These are phyloP conservation scores for Volucella inflata DNA, from an alignment of 2,888 invertebrate species.

Conservation along the genomic window DNA sequence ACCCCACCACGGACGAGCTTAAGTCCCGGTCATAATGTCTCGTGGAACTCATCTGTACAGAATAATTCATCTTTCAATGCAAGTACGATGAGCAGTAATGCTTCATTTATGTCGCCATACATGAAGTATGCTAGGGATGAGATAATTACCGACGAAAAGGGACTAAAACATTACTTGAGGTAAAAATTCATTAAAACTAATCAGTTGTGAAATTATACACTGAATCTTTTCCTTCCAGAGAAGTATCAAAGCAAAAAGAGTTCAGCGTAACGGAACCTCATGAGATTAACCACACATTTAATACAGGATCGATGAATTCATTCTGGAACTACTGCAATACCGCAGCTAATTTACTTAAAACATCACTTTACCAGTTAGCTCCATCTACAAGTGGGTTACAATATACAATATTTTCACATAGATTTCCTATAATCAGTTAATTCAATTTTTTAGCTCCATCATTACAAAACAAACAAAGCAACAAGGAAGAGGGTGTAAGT, in stretches of 20 bases:
- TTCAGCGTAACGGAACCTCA: slow-evolving; percentile 78
- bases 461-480: slow-evolving; percentile 80
- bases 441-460: slow-evolving; percentile 74
- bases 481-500: slow-evolving; percentile 80
- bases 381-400: slow-evolving; percentile 79
- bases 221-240: slow-evolving; percentile 69
- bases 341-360: slow-evolving; percentile 82
- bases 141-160: slow-evolving; percentile 84
- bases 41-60: slow-evolving; percentile 79
- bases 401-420: not conserved
- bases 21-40: slow-evolving; percentile 78
- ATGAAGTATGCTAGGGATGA: slow-evolving; percentile 82
- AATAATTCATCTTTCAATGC: slow-evolving; percentile 79
- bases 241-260: slow-evolving; percentile 79
- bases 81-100: slow-evolving; percentile 79
- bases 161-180: slow-evolving; percentile 84
- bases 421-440: not conserved
- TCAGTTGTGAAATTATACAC: not conserved
- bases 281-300: slow-evolving; percentile 78
- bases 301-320: slow-evolving; percentile 80
- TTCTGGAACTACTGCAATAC: slow-evolving; percentile 84
- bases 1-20: slow-evolving; percentile 80
- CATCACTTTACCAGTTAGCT: slow-evolving; percentile 82
- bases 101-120: slow-evolving; percentile 81
- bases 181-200: slow-evolving; percentile 1